Percentiles rank a stretch among this genome's conserved stretches.
Evolutionary conservation across 1,140 invertebrate species (phyloP).

Genomic region (Halictus rubicundus): DNA sequence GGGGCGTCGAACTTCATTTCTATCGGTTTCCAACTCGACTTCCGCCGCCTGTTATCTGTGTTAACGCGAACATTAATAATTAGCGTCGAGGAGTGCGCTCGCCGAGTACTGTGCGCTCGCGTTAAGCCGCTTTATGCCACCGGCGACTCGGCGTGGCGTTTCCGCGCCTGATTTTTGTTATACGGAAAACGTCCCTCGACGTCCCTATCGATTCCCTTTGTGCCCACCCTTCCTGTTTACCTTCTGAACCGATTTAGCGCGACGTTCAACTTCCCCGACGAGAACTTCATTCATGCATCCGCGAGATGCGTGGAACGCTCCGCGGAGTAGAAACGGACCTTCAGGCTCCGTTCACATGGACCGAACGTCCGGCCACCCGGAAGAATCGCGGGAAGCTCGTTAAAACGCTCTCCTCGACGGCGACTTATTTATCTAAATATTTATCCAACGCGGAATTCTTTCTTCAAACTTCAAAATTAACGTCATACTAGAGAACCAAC

Average conservation of each 20-base stretch:
- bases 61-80: background rate
- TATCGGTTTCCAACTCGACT: background rate
- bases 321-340: background rate
- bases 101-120: too few species aligned
- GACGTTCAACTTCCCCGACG: conserved; percentile 33
- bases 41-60: background rate
- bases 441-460: too few species aligned
- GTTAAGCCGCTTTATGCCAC: too few species aligned
- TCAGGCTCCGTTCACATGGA: background rate
- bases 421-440: too few species aligned
- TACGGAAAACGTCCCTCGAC: background rate
- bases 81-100: background rate
- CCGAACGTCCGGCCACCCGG: background rate
- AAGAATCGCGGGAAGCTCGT: background rate
- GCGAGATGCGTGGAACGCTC: background rate
- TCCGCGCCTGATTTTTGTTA: too few species aligned
- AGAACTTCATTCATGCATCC: conserved; percentile 23
- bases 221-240: conserved; percentile 15
- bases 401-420: too few species aligned
- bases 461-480: too few species aligned
- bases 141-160: too few species aligned
- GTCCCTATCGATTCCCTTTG: background rate
- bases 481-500: too few species aligned
- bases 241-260: conserved; percentile 16
- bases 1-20: background rate